Evolutionary conservation across 23 tunicate genomes (phyloP).

Genomic region (Oikopleura dioica): DNA sequence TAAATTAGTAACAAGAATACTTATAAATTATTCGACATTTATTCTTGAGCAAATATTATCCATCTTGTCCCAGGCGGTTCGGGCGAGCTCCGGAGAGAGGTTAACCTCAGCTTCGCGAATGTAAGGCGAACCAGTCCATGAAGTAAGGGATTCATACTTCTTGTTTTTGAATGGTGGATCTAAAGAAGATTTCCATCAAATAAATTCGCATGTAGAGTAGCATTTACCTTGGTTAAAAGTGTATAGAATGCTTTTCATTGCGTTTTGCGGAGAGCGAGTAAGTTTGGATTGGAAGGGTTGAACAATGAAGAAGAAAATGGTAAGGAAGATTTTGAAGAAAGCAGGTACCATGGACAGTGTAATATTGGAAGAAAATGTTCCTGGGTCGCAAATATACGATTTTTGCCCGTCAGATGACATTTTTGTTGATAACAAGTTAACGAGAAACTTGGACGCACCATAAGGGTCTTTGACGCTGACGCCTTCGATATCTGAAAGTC

Average conservation of each 20-base stretch:
- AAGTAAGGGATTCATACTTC: too few relatives aligned
- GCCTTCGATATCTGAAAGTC: background rate
- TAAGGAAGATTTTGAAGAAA: background rate
- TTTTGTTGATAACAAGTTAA: background rate
- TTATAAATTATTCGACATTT: too few relatives aligned
- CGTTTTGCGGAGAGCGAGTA: background rate
- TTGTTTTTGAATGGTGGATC: too few relatives aligned
- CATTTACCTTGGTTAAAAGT: too few relatives aligned
- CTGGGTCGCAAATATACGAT: background rate
- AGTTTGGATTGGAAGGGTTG: background rate
- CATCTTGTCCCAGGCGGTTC: too few relatives aligned
- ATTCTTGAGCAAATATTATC: too few relatives aligned
- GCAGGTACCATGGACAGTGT: background rate
- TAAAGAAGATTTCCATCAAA: too few relatives aligned
- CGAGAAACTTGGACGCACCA: background rate
- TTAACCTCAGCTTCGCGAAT: too few relatives aligned
- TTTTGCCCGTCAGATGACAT: background rate
- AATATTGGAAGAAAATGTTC: background rate
- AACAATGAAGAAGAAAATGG: background rate
- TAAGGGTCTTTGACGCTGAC: background rate
- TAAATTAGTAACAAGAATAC: too few relatives aligned
- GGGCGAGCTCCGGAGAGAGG: too few relatives aligned
- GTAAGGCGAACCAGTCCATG: too few relatives aligned
- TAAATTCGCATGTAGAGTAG: too few relatives aligned
- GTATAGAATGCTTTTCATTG: background rate